Evolutionary conservation across 2,888 invertebrate species (phyloP), one percentile per base, ranked within the genome.

Genomic region (Amiota minor): DNA sequence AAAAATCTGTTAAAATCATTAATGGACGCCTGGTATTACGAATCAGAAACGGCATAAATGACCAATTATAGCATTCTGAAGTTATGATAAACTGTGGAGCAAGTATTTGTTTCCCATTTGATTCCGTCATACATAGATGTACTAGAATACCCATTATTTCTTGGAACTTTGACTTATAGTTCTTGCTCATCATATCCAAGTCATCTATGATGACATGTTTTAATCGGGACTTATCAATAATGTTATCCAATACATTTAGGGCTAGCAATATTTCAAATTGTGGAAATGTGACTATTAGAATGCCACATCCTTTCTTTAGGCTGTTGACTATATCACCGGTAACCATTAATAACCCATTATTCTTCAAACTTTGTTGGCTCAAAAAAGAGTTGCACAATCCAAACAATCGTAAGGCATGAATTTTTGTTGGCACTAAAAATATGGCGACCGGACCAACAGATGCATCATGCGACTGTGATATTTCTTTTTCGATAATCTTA

Each of bases 201-300:
- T 83, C 82, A 68, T 85, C 82, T 0, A 85, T 1, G 2, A 84
- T n/a, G 0, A 85, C 20, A 8, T 70, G 74, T 23, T 74, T 67
- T 9, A 84, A 45, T 2, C 75, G 75, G 0, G 16, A 23, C 0
- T 62, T 9, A 50, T 76, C 71, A 9, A 85, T 53, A 2, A 79
- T 47, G 0, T 18, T 3, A 9, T 45, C 23, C 1, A 12, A 9
- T 18, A 23, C 46, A 20, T 50, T 11, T 10, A 9, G 49, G 3
- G 18, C 9, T 23, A 82, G 3, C 6, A 82, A 16, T 0, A 45
- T 35, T 6, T 65, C n/a, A 12, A 84, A 49, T 2, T 76, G 73
- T 0, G 49, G 4, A 0, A 45, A 8, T 0, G 83, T 85, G 1
- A 85, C 75, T 10, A 83, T 68, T 45, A 83, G 23, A 35, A 83